phyloP scores from a whole-genome alignment of 2,888 invertebrate genomes.

The Chalcis sispes region DNA sequence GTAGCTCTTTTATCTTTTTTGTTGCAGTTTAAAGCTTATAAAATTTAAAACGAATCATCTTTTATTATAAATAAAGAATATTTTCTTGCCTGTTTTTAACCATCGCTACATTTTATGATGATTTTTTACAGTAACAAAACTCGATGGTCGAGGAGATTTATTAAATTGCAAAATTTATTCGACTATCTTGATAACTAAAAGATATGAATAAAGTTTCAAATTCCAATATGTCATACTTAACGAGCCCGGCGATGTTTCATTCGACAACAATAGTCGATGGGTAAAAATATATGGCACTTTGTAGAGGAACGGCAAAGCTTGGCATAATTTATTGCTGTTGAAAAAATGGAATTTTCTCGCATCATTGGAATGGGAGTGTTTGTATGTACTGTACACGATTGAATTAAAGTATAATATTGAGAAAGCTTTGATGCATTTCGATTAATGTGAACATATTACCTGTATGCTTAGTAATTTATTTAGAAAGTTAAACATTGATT shows the following conservation, averaged over 20 bases:
- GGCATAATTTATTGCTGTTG: neutral
- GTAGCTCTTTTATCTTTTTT: too few species aligned
- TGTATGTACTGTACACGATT: conserved; percentile 41
- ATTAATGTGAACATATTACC: conserved; percentile 4
- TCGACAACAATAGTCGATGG: conserved; percentile 1
- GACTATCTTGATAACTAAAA: neutral
- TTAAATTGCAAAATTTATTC: conserved; percentile 20
- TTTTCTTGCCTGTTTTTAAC: too few species aligned
- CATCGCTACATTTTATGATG: too few species aligned
- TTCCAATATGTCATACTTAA: conserved; percentile 31
- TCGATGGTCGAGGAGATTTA: too few species aligned
- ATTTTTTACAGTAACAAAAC: too few species aligned
- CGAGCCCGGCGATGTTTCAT: conserved; percentile 7
- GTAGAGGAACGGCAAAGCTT: neutral
- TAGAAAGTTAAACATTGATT: conserved; percentile 32
- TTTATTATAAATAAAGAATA: too few species aligned
- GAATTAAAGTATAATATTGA: conserved; percentile 36
- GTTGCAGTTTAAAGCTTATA: too few species aligned
- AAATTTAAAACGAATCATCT: too few species aligned
- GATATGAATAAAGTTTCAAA: conserved; percentile 8
- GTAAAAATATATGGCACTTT: conserved; percentile 13
- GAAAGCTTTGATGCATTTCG: conserved; percentile 30
- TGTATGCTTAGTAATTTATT: conserved; percentile 7
- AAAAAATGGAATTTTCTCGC: conserved; percentile 42
- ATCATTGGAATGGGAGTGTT: conserved; percentile 44